Evolutionary conservation across 2,888 invertebrate species (phyloP).

Genomic region (Scelioninae gen. 1): DNA sequence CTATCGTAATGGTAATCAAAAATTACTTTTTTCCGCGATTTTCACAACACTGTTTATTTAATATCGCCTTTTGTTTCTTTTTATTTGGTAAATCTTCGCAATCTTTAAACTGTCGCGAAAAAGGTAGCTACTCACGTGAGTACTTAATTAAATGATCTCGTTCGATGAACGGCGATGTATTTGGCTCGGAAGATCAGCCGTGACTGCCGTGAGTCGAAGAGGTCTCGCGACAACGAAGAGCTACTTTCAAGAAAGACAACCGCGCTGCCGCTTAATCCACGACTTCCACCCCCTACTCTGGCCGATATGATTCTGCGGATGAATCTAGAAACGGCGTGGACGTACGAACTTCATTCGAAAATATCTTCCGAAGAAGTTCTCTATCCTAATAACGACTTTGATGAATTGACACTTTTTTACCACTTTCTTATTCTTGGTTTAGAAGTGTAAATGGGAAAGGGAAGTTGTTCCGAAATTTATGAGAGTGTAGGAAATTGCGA

Average conservation of each 20-base stretch:
- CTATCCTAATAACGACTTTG: conserved; percentile 52
- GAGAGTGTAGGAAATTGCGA: no score
- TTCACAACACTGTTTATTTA: no score
- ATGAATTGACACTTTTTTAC: conserved; percentile 16
- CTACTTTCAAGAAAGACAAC: conserved; percentile 70
- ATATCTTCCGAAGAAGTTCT: conserved; percentile 64
- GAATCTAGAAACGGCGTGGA: conserved; percentile 74
- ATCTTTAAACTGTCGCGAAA: no score
- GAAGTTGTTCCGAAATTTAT: no score
- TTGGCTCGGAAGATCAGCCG: conserved; percentile 81
- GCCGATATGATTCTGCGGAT: conserved; percentile 70
- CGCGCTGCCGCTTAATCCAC: conserved; percentile 68
- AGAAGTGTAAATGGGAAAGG: no score
- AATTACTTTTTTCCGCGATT: no score
- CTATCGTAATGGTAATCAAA: no score
- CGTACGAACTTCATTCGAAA: conserved; percentile 69
- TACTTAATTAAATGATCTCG: conserved; percentile 56
- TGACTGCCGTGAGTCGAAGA: conserved; percentile 80
- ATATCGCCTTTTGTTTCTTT: no score
- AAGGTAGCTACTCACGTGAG: conserved; percentile 59
- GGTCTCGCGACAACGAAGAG: conserved; percentile 74
- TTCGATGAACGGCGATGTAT: conserved; percentile 76
- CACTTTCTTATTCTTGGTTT: no score
- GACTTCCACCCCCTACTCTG: conserved; percentile 72
- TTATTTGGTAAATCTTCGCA: no score